These are phyloP conservation scores for Myathropa florea DNA, from an alignment of 2,888 invertebrate genomes.

Conservation along the genomic window DNA sequence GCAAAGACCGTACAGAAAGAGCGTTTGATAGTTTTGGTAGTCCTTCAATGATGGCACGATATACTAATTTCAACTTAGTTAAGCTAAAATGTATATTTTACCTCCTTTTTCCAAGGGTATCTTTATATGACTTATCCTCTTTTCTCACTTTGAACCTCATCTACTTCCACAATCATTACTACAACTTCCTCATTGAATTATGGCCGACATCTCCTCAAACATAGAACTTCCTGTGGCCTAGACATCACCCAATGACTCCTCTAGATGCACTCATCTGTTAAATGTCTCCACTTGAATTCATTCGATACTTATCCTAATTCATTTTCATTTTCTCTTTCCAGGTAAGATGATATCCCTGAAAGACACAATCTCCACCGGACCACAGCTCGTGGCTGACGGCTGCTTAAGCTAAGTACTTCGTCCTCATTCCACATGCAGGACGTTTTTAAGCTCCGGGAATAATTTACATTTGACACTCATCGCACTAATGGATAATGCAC, in stretches of 20 bases:
- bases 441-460: conserved; percentile 3
- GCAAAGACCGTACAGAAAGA: too few species aligned
- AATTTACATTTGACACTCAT: conserved; percentile 8
- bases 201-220: not conserved
- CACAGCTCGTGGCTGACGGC: not conserved
- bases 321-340: conserved; percentile 2
- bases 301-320: not conserved
- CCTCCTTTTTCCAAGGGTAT: too few species aligned
- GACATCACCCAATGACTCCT: not conserved
- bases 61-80: too few species aligned
- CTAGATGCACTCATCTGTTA: not conserved
- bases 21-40: too few species aligned
- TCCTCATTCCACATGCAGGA: not conserved
- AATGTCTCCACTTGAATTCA: not conserved
- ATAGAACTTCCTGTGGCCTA: not conserved
- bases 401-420: conserved; percentile 5
- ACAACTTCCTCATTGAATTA: too few species aligned
- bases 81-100: too few species aligned
- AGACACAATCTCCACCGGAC: not conserved
- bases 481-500: conserved; percentile 1
- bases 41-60: too few species aligned
- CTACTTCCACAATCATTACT: too few species aligned
- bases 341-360: not conserved
- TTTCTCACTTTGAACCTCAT: not conserved
- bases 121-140: too few species aligned